These are phyloP conservation scores for Dendrolimus pini DNA, from an alignment of 2,888 invertebrate genomes.

Conservation along the genomic window DNA sequence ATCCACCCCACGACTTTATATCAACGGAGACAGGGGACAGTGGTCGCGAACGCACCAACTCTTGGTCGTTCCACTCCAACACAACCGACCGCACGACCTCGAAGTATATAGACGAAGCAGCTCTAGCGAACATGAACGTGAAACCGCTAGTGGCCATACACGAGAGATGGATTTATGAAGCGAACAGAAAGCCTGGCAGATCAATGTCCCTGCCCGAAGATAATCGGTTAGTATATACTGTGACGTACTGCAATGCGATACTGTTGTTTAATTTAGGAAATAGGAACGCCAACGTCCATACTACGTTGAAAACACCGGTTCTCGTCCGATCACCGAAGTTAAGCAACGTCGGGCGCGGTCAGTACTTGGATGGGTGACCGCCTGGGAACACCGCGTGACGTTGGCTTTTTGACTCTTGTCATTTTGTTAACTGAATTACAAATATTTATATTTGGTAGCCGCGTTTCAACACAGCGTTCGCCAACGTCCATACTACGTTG, in stretches of 20 bases:
- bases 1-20: constrained; percentile 31
- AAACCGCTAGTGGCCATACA: constrained; percentile 68
- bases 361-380: constrained; percentile 72
- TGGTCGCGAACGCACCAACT: constrained; percentile 27
- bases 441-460: constrained; percentile 5
- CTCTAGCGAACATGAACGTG: constrained; percentile 51
- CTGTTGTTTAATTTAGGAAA: not conserved
- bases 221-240: constrained; percentile 35
- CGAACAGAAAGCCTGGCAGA: constrained; percentile 51
- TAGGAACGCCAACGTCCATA: constrained; percentile 43
- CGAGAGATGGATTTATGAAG: constrained; percentile 68
- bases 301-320: constrained; percentile 67
- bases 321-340: constrained; percentile 73
- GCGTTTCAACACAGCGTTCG: constrained; percentile 4
- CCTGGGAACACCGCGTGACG: constrained; percentile 62
- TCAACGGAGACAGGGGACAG: constrained; percentile 32
- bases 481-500: constrained; percentile 51
- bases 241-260: too few species aligned
- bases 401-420: too few species aligned
- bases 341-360: constrained; percentile 69
- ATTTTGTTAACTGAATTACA: too few species aligned
- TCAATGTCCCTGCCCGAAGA: constrained; percentile 62
- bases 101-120: constrained; percentile 44
- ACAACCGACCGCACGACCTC: constrained; percentile 18
- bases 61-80: constrained; percentile 39